Evolutionary conservation across 92 coral and sea anemone species (phyloP).

Genomic region (Parazoanthus atlanticus): DNA sequence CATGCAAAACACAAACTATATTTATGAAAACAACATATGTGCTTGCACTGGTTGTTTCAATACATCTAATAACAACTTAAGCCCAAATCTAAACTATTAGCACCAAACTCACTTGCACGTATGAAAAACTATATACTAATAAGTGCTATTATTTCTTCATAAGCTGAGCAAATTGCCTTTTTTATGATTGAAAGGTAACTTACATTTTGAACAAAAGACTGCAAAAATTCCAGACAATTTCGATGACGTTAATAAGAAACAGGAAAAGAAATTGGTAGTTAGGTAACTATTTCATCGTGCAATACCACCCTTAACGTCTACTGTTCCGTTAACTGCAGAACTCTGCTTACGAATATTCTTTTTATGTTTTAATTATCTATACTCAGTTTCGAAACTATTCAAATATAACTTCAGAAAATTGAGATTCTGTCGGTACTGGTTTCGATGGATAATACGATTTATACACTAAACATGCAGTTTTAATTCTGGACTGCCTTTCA

Average conservation of each 20-base stretch:
- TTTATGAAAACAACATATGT: neutral
- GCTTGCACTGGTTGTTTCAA: neutral
- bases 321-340: neutral
- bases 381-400: neutral
- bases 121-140: neutral
- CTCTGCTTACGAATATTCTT: too few species aligned
- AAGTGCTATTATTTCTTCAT: neutral
- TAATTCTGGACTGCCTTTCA: neutral
- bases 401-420: neutral
- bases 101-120: neutral
- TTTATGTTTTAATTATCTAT: too few species aligned
- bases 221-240: neutral
- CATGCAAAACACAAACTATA: neutral
- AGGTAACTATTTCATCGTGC: neutral
- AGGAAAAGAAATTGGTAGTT: neutral
- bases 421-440: neutral
- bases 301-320: neutral
- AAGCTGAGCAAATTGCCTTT: neutral
- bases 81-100: neutral
- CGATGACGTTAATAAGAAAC: neutral
- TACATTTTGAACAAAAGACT: neutral
- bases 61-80: neutral
- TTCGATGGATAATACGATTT: neutral
- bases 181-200: neutral
- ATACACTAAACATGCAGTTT: neutral